phyloP scores from a whole-genome alignment of 2,888 invertebrate species.

The Thera obeliscata region DNA sequence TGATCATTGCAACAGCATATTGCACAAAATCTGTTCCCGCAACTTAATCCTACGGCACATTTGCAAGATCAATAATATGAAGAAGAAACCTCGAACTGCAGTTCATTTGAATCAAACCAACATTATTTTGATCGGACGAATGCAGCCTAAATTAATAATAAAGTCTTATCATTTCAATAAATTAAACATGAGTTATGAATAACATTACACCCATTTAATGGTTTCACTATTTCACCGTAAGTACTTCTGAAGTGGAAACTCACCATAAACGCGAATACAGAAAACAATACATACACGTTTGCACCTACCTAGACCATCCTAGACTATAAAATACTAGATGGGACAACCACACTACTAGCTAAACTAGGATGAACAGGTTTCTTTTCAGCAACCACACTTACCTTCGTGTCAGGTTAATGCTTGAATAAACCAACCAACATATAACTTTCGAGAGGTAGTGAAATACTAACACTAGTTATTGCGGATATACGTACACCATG shows the following conservation, averaged over 20 bases:
- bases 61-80: constrained; percentile 7
- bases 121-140: constrained; percentile 25
- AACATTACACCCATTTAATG: constrained; percentile 53
- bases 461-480: background rate
- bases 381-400: background rate
- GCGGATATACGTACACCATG: background rate
- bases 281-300: background rate
- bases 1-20: constrained; percentile 34
- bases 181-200: constrained; percentile 44
- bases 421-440: constrained; percentile 1
- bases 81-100: background rate
- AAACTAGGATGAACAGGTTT: background rate
- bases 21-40: constrained; percentile 39
- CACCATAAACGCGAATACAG: background rate
- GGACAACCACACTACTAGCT: background rate
- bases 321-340: no score
- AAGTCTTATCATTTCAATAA: constrained; percentile 41
- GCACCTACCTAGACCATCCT: background rate
- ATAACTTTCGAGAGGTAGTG: background rate
- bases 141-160: constrained; percentile 42
- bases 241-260: constrained; percentile 3
- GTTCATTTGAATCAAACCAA: background rate
- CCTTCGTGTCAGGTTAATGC: background rate
- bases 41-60: constrained; percentile 32
- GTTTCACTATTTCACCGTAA: constrained; percentile 31